Evolutionary conservation across 1,140 invertebrate species (phyloP).

Genomic region (Achroia grisella): DNA sequence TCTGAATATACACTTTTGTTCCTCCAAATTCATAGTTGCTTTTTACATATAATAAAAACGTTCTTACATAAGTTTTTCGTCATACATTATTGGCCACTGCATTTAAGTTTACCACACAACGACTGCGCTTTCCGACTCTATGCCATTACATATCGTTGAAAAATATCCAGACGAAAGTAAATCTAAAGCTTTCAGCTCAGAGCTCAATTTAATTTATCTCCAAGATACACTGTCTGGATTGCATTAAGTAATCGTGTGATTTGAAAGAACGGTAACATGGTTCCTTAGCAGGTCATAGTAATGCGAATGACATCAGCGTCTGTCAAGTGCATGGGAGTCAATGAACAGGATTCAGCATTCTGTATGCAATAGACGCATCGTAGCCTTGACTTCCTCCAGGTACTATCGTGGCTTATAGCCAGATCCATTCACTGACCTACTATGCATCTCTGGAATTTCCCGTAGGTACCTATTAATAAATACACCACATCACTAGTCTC

Average conservation of each 20-base stretch:
- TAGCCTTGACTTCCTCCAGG: conserved; percentile 61
- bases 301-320: conserved; percentile 62
- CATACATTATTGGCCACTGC: too few species aligned
- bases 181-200: conserved; percentile 34
- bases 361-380: conserved; percentile 53
- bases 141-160: conserved; percentile 26
- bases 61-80: too few species aligned
- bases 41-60: conserved; percentile 61
- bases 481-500: too few species aligned
- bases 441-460: conserved; percentile 30
- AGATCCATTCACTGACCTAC: conserved; percentile 48
- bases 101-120: conserved; percentile 16
- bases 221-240: conserved; percentile 43
- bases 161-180: conserved; percentile 51
- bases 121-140: conserved; percentile 6
- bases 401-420: conserved; percentile 41
- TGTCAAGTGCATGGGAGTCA: conserved; percentile 67
- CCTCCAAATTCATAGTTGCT: too few species aligned
- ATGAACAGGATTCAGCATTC: conserved; percentile 67
- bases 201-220: conserved; percentile 33
- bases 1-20: too few species aligned
- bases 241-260: conserved; percentile 62
- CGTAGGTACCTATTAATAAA: conserved; percentile 6
- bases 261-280: conserved; percentile 58
- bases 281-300: conserved; percentile 63